A percentile compares a stretch with the other conserved stretches of the same genome.
phyloP scores from a whole-genome alignment of 2,888 invertebrate genomes.

The Steinernema hermaphroditum region DNA sequence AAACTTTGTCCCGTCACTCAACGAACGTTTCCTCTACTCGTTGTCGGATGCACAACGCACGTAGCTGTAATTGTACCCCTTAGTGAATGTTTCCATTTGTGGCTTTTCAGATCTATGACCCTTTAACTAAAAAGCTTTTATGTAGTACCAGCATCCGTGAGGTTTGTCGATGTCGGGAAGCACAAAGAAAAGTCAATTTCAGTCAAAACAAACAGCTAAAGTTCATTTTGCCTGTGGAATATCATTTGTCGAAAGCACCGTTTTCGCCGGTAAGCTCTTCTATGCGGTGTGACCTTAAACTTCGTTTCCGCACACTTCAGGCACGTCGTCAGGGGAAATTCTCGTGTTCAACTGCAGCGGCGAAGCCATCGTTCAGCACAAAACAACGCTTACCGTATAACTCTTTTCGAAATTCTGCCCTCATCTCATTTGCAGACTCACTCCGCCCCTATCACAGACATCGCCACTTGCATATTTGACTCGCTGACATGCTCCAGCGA shows the following conservation, averaged over 20 bases:
- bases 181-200: not conserved
- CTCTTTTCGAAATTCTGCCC: not conserved
- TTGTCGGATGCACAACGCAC: constrained; percentile 45
- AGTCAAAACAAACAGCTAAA: not conserved
- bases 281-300: not conserved
- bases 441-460: constrained; percentile 50
- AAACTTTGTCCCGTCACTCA: constrained; percentile 51
- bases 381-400: constrained; percentile 7
- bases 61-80: constrained; percentile 36
- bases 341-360: constrained; percentile 55
- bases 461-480: constrained; percentile 63
- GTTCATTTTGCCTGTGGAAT: constrained; percentile 46
- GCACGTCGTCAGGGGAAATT: constrained; percentile 56
- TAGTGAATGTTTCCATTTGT: no score
- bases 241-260: constrained; percentile 55
- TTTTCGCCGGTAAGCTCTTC: constrained; percentile 49
- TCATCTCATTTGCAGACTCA: not conserved
- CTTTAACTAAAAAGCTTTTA: not conserved
- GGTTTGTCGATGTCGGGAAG: no score
- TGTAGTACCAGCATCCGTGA: not conserved
- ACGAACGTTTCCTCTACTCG: constrained; percentile 49
- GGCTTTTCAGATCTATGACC: constrained; percentile 17
- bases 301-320: constrained; percentile 37
- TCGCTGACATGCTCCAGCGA: constrained; percentile 59
- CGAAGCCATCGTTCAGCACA: constrained; percentile 42